Percentiles rank a stretch among this genome's conserved stretches.
These are phyloP conservation scores for Holothuria leucospilota DNA, from an alignment of 53 echinoderm and acorn worm genomes.

Conservation along the genomic window DNA sequence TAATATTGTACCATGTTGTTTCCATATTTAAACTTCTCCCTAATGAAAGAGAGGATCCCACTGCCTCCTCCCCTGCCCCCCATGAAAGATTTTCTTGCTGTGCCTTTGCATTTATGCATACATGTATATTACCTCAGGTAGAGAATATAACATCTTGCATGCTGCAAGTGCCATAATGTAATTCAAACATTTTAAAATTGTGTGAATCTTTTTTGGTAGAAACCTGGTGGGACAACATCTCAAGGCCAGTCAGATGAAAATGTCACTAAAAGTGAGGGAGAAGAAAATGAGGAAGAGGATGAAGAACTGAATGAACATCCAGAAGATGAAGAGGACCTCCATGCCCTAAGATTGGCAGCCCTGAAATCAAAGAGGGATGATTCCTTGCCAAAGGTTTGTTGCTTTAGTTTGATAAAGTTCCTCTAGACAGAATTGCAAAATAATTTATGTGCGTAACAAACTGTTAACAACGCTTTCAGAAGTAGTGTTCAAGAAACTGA, in stretches of 20 bases:
- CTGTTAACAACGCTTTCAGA: no score
- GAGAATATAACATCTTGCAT: neutral
- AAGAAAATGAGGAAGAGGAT: conserved; percentile 31
- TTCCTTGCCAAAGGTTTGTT: conserved; percentile 10
- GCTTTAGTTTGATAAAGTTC: neutral
- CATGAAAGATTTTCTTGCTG: no score
- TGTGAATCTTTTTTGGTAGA: neutral
- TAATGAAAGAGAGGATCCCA: no score
- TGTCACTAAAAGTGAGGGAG: no score
- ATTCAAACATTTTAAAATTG: neutral
- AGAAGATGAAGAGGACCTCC: conserved; percentile 66
- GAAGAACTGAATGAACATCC: conserved; percentile 29
- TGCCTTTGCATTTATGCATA: neutral
- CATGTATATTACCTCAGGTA: neutral
- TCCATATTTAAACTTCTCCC: no score
- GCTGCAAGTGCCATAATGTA: neutral
- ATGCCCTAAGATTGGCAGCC: conserved; percentile 80
- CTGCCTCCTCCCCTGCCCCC: no score
- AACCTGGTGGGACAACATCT: neutral
- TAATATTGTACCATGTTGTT: no score
- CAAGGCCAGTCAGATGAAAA: neutral
- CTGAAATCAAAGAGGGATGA: conserved; percentile 80
- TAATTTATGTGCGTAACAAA: no score
- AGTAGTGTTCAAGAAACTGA: no score
- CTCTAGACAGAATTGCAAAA: neutral